phyloP scores from a whole-genome alignment of 1,140 invertebrate species.

The Neomicropteryx cornuta region DNA sequence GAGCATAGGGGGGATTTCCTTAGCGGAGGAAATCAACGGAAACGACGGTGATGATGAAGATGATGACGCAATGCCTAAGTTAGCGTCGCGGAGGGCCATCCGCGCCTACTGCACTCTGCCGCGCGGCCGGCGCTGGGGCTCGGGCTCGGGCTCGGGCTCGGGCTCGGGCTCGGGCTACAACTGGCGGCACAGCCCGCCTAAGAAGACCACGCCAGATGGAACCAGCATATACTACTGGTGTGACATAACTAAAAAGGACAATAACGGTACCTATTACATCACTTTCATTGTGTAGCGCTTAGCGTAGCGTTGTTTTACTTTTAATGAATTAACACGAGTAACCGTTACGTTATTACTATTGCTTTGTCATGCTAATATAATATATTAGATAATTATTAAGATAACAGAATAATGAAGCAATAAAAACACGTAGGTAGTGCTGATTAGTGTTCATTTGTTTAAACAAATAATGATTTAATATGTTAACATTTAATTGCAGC shows the following conservation, averaged over 20 bases:
- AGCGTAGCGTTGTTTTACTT: no score
- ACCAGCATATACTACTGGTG: conserved; percentile 78
- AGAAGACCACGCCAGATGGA: conserved; percentile 63
- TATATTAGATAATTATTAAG: no score
- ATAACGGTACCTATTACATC: conserved; percentile 30
- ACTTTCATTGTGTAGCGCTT: no score
- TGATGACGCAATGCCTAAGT: conserved; percentile 9
- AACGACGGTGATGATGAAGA: conserved; percentile 17
- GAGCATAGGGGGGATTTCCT: no score
- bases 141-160: conserved; percentile 18
- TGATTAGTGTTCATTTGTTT: no score
- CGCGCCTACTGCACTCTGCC: conserved; percentile 31
- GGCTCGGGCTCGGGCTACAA: conserved; percentile 17
- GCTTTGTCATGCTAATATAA: no score
- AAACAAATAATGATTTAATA: no score
- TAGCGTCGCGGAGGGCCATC: conserved; percentile 14
- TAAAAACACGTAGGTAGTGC: no score
- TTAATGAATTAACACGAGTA: no score
- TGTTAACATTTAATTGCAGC: no score
- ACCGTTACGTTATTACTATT: no score
- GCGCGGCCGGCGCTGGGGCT: conserved; percentile 20
- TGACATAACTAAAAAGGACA: conserved; percentile 47
- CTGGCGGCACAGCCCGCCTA: conserved; percentile 48
- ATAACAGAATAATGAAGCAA: no score
- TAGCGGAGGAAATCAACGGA: conserved; percentile 15